These are phyloP conservation scores for Galeruca laticollis DNA, from an alignment of 2,888 invertebrate genomes.

Conservation along the genomic window DNA sequence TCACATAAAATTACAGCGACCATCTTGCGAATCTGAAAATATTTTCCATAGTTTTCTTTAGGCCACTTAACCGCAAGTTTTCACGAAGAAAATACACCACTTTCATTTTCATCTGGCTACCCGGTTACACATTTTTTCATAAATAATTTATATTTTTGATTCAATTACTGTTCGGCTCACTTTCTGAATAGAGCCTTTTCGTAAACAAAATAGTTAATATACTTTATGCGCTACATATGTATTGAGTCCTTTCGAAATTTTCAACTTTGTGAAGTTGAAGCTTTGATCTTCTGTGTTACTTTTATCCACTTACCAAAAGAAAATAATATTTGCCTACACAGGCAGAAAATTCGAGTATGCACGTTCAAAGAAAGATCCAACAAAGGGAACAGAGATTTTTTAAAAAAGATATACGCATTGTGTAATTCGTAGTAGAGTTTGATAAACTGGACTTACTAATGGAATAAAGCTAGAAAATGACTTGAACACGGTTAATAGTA, in stretches of 20 bases:
- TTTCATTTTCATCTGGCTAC: no score
- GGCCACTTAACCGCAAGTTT: no score
- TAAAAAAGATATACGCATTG: neutral
- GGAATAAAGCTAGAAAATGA: neutral
- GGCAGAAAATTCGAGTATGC: conserved; percentile 25
- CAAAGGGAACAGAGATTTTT: conserved; percentile 4
- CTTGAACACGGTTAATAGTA: neutral
- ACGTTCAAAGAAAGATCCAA: conserved; percentile 16
- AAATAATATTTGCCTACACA: conserved; percentile 32
- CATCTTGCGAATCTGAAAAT: no score
- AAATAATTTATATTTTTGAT: no score
- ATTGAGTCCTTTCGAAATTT: conserved; percentile 13
- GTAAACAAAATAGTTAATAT: neutral
- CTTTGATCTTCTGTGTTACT: conserved; percentile 24
- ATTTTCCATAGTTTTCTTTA: no score
- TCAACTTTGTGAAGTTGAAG: conserved; percentile 13
- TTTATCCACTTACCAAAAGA: conserved; percentile 27
- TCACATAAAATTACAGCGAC: no score
- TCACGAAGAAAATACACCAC: no score
- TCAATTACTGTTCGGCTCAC: no score
- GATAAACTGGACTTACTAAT: no score
- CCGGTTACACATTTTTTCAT: no score
- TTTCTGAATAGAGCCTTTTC: neutral
- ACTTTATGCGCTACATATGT: conserved; percentile 18
- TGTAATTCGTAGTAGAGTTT: neutral